These are phyloP conservation scores for Myiotriccus ornatus DNA, from an alignment of 2,797 vertebrate species.

Conservation along the genomic window DNA sequence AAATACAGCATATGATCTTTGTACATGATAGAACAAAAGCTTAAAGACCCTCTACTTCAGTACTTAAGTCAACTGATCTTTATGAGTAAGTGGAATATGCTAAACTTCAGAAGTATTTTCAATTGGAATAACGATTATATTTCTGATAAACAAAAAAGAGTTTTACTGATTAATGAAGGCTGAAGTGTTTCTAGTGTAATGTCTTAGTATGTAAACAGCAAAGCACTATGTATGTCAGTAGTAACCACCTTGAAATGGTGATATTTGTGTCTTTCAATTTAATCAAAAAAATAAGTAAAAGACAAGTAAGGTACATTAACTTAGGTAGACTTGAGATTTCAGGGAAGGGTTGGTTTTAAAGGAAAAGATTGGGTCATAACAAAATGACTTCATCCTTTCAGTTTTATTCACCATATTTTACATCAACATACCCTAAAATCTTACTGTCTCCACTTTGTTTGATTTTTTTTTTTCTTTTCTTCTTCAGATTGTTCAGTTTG, in stretches of 20 bases:
- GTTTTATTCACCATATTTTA: background rate
- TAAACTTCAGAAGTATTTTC: background rate
- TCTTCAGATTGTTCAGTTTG: slow-evolving; percentile 94
- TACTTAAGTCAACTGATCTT: background rate
- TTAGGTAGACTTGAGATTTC: background rate
- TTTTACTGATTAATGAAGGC: background rate
- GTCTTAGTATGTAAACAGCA: background rate
- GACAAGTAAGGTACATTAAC: background rate
- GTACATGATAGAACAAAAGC: background rate
- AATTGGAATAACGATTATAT: background rate
- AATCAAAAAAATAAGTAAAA: background rate
- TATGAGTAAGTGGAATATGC: background rate
- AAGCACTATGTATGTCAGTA: background rate
- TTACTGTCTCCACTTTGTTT: background rate
- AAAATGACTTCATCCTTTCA: background rate
- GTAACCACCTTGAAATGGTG: background rate
- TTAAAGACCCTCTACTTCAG: background rate
- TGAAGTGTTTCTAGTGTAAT: background rate
- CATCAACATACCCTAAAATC: background rate
- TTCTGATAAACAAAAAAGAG: background rate
- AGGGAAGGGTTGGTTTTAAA: background rate
- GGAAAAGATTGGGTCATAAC: background rate
- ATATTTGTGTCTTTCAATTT: background rate
- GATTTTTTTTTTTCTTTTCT: too few relatives aligned
- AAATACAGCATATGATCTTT: background rate